These are phyloP conservation scores for Pristionchus mayeri DNA, from an alignment of 2,888 invertebrate genomes.

Conservation along the genomic window DNA sequence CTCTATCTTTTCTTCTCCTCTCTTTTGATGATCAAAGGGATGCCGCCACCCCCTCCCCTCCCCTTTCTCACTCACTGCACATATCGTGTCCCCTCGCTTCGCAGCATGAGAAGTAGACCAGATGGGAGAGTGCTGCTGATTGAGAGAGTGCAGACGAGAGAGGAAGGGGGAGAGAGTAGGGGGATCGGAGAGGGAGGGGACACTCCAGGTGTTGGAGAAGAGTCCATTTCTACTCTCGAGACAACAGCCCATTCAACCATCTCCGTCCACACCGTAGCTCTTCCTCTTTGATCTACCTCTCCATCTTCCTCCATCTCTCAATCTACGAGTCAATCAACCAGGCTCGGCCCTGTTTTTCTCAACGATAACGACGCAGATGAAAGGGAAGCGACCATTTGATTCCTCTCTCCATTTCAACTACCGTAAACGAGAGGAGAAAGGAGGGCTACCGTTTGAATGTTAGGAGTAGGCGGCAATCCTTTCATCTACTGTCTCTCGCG, in stretches of 20 bases:
- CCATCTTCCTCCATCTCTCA: not conserved
- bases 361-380: not conserved
- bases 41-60: not conserved
- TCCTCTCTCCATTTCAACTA: conserved; percentile 25
- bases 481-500: conserved; percentile 8
- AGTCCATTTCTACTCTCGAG: not conserved
- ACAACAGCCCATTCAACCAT: not conserved
- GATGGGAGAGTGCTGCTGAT: not conserved
- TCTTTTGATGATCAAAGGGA: conserved; percentile 25
- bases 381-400: conserved; percentile 1
- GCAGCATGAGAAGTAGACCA: conserved; percentile 20
- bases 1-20: conserved; percentile 1
- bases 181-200: not conserved
- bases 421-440: conserved; percentile 14
- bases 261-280: too few species aligned
- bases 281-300: conserved; percentile 1
- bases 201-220: not conserved
- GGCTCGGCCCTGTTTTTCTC: not conserved
- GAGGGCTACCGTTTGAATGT: not conserved
- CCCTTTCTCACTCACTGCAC: not conserved
- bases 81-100: not conserved
- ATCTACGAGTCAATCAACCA: not conserved
- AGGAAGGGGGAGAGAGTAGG: not conserved
- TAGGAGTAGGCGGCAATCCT: not conserved
- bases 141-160: not conserved